Evolutionary conservation across 2,888 invertebrate genomes (phyloP), one percentile per base, ranked within the genome.

Genomic region (Branchinecta sandiegonensis): DNA sequence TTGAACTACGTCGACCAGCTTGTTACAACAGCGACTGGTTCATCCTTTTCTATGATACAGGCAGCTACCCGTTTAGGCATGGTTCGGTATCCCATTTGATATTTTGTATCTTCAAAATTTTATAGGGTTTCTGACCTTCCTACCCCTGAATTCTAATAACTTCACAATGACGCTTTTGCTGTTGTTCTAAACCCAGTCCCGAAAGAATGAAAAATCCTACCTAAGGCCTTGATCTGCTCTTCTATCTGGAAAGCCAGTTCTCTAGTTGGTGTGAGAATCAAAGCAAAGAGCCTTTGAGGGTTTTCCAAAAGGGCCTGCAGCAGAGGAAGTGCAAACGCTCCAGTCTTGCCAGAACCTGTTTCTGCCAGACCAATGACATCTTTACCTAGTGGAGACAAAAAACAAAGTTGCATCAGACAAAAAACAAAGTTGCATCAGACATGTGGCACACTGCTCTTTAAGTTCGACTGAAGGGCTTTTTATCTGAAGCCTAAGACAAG

Each of bases 171-270:
- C 5, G 13, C 65, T 17, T 65, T 65, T 65, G 8, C 65, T 65
- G n/a, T 17, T 14, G 23, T 65, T 65, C 17, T 4, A 17, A 5
- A 6, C 37, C 37, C 37, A 13, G 23, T n/a, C 65, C n/a, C 13
- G 48, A 66, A 48, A 66, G 65, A 70, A 14, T 23, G 48, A n/a
- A 50, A 12, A 48, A 4, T 66, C 70, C 80, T 79, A 88, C 90
- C 97, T 71, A 99, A 81, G 5, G 97, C 97, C 78, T 95, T 93
- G 81, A 99, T 94, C 77, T 99, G 99, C 79, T 99, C 97, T 0
- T 92, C 89, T 76, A 99, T 99, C 79, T 99, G 99, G 77, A 94
- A 94, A 5, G 99, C 99, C 74, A 99, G 81, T 79, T 99, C 99
- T 78, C 99, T 84, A 0, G 99, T 99, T 0, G 99, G 99, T 14